Evolutionary conservation across 2,797 vertebrate species (phyloP), one percentile per base, ranked within the genome.

Genomic region (Pitangus sulphuratus): DNA sequence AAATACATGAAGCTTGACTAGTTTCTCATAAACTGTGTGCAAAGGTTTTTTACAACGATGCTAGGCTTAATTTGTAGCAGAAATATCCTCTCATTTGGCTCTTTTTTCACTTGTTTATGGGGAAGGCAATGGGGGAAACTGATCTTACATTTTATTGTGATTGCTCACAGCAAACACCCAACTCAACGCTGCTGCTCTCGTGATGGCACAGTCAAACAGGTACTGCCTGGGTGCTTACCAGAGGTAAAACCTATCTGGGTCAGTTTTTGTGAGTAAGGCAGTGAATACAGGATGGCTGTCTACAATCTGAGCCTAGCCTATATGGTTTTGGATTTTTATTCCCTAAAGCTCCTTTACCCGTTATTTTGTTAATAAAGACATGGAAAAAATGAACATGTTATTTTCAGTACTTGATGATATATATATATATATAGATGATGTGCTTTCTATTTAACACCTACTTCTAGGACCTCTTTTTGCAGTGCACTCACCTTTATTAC

Each of bases 151-250:
- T 64, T 80, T 45, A 17, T 40, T 42, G 11, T 68, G 81, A 37
- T 15, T 77, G 26, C 24, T 89, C 58, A 25, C 12, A 72, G 66
- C 47, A 92, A 40, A 9, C 15, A 35, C 28, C 2, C 14, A 85
- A 19, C 11, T 15, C 3, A 6, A 35, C 6, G 2, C 1, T 42
- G 35, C n/a, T 40, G 62, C 48, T 39, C 20, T 6, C 24, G 12
- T 16, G 30, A 31, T 9, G 17, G 31, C 70, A 40, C 40, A 4
- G 7, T 1, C 1, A 35, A 65, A 47, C 44, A 74, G 53, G 18
- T 13, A 26, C 7, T 35, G 42, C 25, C 28, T 15, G 1, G 0
- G 18, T 10, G 35, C n/a, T 47, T 2, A 0, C 12, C n/a, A 30
- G 42, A 53, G 37, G 37, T 35, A 30, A 80, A 87, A 72, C 40